These are phyloP conservation scores for Autographa gamma DNA, from an alignment of 2,888 invertebrate genomes.

Conservation along the genomic window DNA sequence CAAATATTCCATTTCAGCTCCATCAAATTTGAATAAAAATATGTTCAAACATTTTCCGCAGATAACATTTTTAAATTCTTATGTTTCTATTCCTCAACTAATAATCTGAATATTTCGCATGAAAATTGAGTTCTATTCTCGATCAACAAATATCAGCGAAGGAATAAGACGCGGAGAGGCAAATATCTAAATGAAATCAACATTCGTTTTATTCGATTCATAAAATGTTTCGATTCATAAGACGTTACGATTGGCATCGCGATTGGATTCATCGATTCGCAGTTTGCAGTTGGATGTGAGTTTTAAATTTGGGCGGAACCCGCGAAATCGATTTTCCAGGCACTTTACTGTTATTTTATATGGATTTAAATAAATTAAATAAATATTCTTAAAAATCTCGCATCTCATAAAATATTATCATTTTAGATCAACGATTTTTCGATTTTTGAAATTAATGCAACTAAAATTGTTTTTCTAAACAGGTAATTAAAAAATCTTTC, in stretches of 20 bases:
- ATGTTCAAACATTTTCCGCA: background rate
- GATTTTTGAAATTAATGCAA: too few species aligned
- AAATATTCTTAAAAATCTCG: too few species aligned
- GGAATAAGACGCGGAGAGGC: slow-evolving; percentile 52
- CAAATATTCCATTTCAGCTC: background rate
- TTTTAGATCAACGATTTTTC: too few species aligned
- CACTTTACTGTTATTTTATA: background rate
- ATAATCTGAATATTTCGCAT: slow-evolving; percentile 30
- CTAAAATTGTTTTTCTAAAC: too few species aligned
- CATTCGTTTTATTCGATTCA: slow-evolving; percentile 49
- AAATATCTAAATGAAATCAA: slow-evolving; percentile 62
- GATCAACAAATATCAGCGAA: slow-evolving; percentile 49
- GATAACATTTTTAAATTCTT: background rate
- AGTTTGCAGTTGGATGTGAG: slow-evolving; percentile 56
- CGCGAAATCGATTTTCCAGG: slow-evolving; percentile 22
- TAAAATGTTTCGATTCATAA: slow-evolving; percentile 54
- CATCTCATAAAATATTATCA: background rate
- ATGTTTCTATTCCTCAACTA: background rate
- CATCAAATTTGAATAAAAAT: background rate
- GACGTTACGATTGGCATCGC: slow-evolving; percentile 55
- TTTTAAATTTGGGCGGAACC: slow-evolving; percentile 59
- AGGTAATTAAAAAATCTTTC: too few species aligned
- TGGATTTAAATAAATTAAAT: background rate
- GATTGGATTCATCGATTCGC: slow-evolving; percentile 58
- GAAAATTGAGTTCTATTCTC: slow-evolving; percentile 38